Evolutionary conservation across 2,113 vertebrate species (phyloP).

Genomic region (Perognathus longimembris): DNA sequence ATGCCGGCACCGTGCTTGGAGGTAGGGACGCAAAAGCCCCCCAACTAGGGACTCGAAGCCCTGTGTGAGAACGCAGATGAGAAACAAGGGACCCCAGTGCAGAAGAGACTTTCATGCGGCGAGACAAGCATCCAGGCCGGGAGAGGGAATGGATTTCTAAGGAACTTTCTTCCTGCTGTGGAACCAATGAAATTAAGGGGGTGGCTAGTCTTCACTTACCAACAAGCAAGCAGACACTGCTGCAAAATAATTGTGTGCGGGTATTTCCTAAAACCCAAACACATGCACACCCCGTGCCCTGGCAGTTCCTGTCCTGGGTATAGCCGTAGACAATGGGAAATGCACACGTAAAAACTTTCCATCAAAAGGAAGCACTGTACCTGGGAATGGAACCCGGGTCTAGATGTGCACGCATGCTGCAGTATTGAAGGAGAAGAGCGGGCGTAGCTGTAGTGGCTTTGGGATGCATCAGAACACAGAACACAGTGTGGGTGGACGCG

Average conservation of each 20-base stretch:
- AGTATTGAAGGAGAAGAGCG: not conserved
- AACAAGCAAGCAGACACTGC: no score
- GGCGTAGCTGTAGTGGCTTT: not conserved
- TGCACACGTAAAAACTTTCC: not conserved
- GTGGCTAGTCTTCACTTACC: not conserved
- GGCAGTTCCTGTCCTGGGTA: not conserved
- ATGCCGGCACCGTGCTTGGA: not conserved
- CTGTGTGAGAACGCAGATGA: not conserved
- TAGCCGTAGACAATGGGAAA: not conserved
- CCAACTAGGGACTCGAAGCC: fast-evolving
- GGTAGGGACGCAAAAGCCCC: not conserved
- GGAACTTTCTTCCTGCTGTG: not conserved
- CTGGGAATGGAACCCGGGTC: not conserved
- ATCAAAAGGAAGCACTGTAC: not conserved
- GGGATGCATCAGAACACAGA: not conserved
- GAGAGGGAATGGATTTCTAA: not conserved
- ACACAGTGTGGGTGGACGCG: no score
- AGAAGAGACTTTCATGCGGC: not conserved
- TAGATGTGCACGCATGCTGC: no score
- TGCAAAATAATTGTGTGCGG: not conserved
- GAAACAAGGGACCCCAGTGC: not conserved
- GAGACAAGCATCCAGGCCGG: not conserved
- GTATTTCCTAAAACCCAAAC: not conserved
- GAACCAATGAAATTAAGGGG: not conserved
- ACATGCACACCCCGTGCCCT: fast-evolving